phyloP scores from a whole-genome alignment of 2,113 vertebrate species.

The Actenoides hombroni region DNA sequence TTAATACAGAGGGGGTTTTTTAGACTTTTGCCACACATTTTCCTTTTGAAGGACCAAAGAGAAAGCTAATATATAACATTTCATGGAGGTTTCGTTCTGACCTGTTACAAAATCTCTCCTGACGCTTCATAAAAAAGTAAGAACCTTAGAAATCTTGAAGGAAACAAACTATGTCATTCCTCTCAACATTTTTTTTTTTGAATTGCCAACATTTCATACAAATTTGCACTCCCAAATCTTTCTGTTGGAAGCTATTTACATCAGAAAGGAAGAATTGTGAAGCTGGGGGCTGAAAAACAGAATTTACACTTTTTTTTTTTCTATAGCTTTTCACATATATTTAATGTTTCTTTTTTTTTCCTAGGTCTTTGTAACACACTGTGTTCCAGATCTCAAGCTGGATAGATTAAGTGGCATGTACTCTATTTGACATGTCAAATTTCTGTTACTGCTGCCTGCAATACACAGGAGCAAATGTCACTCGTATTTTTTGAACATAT shows the following conservation, averaged over 20 bases:
- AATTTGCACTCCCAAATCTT: slow-evolving; percentile 47
- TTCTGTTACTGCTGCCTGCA: slow-evolving; percentile 45
- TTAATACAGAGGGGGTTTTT: not conserved
- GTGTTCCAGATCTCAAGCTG: slow-evolving; percentile 45
- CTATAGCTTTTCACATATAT: slow-evolving; percentile 29
- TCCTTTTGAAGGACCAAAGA: not conserved
- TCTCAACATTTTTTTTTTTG: slow-evolving; percentile 17
- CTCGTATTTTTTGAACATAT: slow-evolving; percentile 69
- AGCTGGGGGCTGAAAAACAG: slow-evolving; percentile 34
- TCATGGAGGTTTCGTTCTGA: not conserved
- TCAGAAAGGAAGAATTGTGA: slow-evolving; percentile 52
- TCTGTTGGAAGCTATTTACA: slow-evolving; percentile 58
- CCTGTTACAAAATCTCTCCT: not conserved
- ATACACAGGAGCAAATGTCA: slow-evolving; percentile 65
- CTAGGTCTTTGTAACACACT: slow-evolving; percentile 37
- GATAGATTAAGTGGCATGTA: slow-evolving; percentile 51
- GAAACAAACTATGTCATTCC: slow-evolving; percentile 24
- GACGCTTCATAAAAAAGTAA: not conserved
- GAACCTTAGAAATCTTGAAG: not conserved
- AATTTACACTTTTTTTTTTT: slow-evolving; percentile 20
- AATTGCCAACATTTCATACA: slow-evolving; percentile 49
- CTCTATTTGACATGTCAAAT: slow-evolving; percentile 55
- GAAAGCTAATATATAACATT: not conserved
- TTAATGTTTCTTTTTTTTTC: not conserved
- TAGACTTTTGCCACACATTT: not conserved